Evolutionary conservation across 2,797 vertebrate genomes (phyloP), one percentile per base, ranked within the genome.

Genomic region (Cossypha dichroa): DNA sequence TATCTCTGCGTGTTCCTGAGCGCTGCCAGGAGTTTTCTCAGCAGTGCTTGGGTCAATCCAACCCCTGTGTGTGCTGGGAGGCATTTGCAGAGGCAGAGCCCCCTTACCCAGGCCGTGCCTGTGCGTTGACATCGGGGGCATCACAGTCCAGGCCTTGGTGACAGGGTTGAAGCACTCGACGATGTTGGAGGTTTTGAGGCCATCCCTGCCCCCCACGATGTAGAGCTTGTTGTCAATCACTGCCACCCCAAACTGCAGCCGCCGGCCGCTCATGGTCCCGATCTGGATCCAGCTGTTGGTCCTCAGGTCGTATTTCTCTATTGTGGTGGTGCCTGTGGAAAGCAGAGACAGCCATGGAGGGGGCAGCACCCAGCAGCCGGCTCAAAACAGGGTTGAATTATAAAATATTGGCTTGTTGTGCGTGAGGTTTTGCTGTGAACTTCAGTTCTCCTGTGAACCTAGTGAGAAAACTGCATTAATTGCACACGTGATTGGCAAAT

Each of bases 51-150:
- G 11, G 38, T 6, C 45, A 17, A 15, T 13, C 13, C 9, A 34
- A 28, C 2, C 4, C 19, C 36, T 26, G 10, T 26, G 12, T 6
- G 22, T 14, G 41, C 31, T 51, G 17, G 8, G 66, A 59, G 16
- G 23, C 1, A 10, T 13, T 34, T 10, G 10, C 41, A 87, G 46
- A 40, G 62, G 46, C 26, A 22, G 15, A 74, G 9, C 51, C 49
- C 29, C 67, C 96, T 94, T 96, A 99, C 99, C 99, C 91, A 99
- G 98, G 52, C 99, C 99, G 3, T 99, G 99, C 85, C 99, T 98
- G 97, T 99, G 99, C 6, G 99, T 99, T 68, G 99, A 99, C 99
- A 99, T 99, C 2, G 99, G 99, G 46, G 99, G 99, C 99, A 99
- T 99, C 72, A 99, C 97, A n/a, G 98, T 98, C 99, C 99, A 99